A percentile compares a stretch with the other conserved stretches of the same genome.
These are phyloP conservation scores for Labia minor DNA, from an alignment of 2,888 invertebrate species.

Conservation along the genomic window DNA sequence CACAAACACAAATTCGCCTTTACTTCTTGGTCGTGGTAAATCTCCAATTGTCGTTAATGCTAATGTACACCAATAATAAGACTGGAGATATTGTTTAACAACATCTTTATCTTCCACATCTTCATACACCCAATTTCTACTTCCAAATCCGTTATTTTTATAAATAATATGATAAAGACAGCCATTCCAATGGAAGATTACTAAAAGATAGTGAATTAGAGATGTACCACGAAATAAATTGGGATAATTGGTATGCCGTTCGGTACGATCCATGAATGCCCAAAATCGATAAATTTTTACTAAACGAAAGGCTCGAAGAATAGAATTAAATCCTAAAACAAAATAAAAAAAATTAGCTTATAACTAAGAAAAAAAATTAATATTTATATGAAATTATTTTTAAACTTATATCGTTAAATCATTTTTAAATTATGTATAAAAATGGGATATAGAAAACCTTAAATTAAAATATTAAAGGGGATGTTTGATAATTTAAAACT, in stretches of 20 bases:
- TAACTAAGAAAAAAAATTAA: too few species aligned
- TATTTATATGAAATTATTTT: too few species aligned
- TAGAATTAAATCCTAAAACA: slow-evolving; percentile 62
- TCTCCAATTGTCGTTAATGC: slow-evolving; percentile 93
- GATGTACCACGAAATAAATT: slow-evolving; percentile 88
- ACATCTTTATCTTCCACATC: slow-evolving; percentile 79
- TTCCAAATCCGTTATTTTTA: slow-evolving; percentile 90
- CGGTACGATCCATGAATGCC: slow-evolving; percentile 97
- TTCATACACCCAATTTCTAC: slow-evolving; percentile 83
- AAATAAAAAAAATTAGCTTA: too few species aligned
- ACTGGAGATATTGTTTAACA: slow-evolving; percentile 90
- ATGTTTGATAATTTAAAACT: too few species aligned
- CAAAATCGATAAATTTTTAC: slow-evolving; percentile 97
- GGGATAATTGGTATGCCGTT: slow-evolving; percentile 97
- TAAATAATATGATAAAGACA: slow-evolving; percentile 95
- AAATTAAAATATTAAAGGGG: too few species aligned
- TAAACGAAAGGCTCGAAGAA: slow-evolving; percentile 86
- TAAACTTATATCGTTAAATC: too few species aligned
- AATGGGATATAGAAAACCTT: too few species aligned
- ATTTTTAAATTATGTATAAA: too few species aligned
- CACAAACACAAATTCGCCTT: slow-evolving; percentile 90
- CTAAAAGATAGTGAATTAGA: slow-evolving; percentile 89
- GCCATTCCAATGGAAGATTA: slow-evolving; percentile 99
- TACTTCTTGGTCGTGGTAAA: slow-evolving; percentile 79
- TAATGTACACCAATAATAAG: slow-evolving; percentile 96